Evolutionary conservation across 2,888 invertebrate genomes (phyloP), one percentile per base, ranked within the genome.

Genomic region (Gerris lacustris): DNA sequence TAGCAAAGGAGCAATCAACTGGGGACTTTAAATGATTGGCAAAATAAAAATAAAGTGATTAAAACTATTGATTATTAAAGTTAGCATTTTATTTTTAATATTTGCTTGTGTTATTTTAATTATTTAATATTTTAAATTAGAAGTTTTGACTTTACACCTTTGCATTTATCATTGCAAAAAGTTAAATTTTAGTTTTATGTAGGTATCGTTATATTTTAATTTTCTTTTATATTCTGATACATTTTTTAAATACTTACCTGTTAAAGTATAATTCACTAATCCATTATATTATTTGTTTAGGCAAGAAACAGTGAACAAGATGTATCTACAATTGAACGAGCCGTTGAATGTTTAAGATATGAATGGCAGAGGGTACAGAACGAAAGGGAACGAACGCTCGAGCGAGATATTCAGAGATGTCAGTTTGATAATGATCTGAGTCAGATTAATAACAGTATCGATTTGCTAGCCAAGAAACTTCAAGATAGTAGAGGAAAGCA

Each of bases 261-360:
- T 31, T 45, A 47, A 17, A 9, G n/a, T 11, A 4, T 45, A 44
- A 5, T 4, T 67, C 6, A 2, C 9, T 11, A 67, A 45, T 18
- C 43, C 0, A 55, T 15, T 44, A 6, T 44, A n/a, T 15, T 55
- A 18, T 67, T n/a, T 31, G 31, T 43, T 44, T 76, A 82, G 82
- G 91, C 90, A 79, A 88, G 90, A 67, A 81, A 84, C 69, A 87
- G 87, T 69, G 84, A 84, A 76, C 84, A 87, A 76, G 91, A 92
- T 78, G 85, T 87, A 68, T 86, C 87, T 75, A 87, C 87, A 77
- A 82, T 92, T 69, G 82, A 86, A 75, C 83, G 84, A 75, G 81
- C 86, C 67, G 81, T 90, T 73, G 85, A 87, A 75, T 81, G 84
- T 68, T 82, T 87, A 73, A 83, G 84, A 74, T 80, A 83, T 71